A percentile compares a stretch with the other conserved stretches of the same genome.
phyloP scores from a whole-genome alignment of 2,113 vertebrate genomes.

The Rhynchomys soricoides region DNA sequence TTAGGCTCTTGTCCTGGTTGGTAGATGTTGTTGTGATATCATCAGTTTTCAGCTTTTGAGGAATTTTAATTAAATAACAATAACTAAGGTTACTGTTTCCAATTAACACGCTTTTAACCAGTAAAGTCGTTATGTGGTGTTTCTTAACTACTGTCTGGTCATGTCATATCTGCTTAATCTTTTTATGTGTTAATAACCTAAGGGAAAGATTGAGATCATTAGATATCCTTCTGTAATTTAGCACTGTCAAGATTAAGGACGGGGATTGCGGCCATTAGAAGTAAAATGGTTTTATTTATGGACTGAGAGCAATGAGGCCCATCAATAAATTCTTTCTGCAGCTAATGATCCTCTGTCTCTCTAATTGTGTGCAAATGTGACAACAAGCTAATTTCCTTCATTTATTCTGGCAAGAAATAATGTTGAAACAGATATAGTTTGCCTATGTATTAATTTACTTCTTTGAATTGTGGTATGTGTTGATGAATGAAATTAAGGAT shows the following conservation, averaged over 20 bases:
- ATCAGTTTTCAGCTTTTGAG: slow-evolving; percentile 14
- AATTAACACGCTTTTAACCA: slow-evolving; percentile 40
- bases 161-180: slow-evolving; percentile 60
- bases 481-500: neutral
- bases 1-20: neutral
- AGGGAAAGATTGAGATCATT: slow-evolving; percentile 70
- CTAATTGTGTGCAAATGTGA: slow-evolving; percentile 62
- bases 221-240: slow-evolving; percentile 75
- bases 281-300: slow-evolving; percentile 78
- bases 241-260: slow-evolving; percentile 73
- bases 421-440: slow-evolving; percentile 29
- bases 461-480: slow-evolving; percentile 26
- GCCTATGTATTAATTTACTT: neutral
- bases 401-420: slow-evolving; percentile 36
- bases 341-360: slow-evolving; percentile 68
- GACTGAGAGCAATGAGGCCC: slow-evolving; percentile 72
- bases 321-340: slow-evolving; percentile 75
- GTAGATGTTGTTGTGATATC: slow-evolving; percentile 20
- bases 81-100: slow-evolving; percentile 44
- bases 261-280: slow-evolving; percentile 71
- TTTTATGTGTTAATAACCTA: slow-evolving; percentile 62
- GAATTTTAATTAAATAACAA: neutral
- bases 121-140: slow-evolving; percentile 55
- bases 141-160: slow-evolving; percentile 48
- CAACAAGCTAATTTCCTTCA: slow-evolving; percentile 60